phyloP scores from a whole-genome alignment of 2,113 vertebrate genomes.

The Regulus satrapa region DNA sequence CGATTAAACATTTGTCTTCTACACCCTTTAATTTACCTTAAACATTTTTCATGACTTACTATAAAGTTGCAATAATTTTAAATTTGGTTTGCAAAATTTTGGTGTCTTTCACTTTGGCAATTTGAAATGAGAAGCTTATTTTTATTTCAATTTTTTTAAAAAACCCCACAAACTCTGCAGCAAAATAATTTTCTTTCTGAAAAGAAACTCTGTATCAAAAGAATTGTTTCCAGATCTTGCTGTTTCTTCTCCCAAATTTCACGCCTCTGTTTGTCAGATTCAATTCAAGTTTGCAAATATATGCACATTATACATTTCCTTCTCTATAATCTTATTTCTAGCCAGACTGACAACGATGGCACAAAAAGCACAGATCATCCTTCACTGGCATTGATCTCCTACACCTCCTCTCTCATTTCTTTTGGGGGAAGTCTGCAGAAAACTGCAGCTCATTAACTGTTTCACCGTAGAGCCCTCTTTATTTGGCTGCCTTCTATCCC shows the following conservation, averaged over 20 bases:
- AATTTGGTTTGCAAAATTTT: background rate
- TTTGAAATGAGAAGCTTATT: background rate
- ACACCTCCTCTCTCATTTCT: background rate
- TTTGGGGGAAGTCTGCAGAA: background rate
- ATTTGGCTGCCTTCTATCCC: background rate
- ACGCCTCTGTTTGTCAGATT: background rate
- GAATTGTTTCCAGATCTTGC: background rate
- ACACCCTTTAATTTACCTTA: background rate
- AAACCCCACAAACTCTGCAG: background rate
- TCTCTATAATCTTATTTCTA: fast-evolving
- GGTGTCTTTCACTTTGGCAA: background rate
- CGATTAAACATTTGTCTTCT: background rate
- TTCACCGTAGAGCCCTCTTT: background rate
- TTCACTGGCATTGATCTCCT: background rate
- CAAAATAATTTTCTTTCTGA: background rate
- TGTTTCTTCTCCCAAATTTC: background rate
- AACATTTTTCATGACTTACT: background rate
- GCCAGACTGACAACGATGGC: background rate
- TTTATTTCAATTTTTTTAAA: background rate
- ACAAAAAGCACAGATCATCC: background rate
- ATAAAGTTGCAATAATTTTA: fast-evolving
- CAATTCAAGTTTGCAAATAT: background rate
- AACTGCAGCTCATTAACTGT: background rate
- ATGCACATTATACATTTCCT: background rate
- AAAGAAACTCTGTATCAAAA: background rate